These are phyloP conservation scores for Scatophagus argus DNA, from an alignment of 2,113 vertebrate species.

Conservation along the genomic window DNA sequence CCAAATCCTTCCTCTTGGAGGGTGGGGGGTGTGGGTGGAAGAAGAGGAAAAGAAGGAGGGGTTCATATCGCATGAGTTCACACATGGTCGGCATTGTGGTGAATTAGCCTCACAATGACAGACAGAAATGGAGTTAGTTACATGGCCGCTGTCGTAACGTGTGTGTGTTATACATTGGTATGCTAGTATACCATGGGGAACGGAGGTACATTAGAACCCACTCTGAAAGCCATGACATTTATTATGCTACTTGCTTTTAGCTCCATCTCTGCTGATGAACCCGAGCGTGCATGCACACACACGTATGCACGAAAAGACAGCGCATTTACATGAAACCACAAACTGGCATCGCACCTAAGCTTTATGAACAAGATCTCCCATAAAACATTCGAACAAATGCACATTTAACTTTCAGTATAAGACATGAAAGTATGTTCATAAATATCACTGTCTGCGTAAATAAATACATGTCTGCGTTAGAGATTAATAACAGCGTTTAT, in stretches of 20 bases:
- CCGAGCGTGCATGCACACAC: slow-evolving; percentile 18
- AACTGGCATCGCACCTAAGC: slow-evolving; percentile 10
- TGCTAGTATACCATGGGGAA: slow-evolving; percentile 74
- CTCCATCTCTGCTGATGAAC: slow-evolving; percentile 46
- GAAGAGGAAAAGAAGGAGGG: slow-evolving; percentile 60
- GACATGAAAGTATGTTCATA: background rate
- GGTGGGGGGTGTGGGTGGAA: slow-evolving; percentile 3
- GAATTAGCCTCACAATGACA: slow-evolving; percentile 82
- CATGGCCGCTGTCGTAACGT: slow-evolving; percentile 67
- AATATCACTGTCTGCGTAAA: background rate
- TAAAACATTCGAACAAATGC: slow-evolving; percentile 3
- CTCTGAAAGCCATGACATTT: slow-evolving; percentile 69
- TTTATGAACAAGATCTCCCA: background rate
- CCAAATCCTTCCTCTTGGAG: slow-evolving; percentile 39
- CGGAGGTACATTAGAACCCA: slow-evolving; percentile 75
- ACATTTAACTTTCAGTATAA: slow-evolving; percentile 5
- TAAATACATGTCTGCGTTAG: background rate
- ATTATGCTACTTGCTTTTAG: slow-evolving; percentile 76
- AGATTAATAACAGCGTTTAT: background rate
- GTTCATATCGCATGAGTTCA: slow-evolving; percentile 79
- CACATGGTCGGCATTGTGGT: slow-evolving; percentile 82
- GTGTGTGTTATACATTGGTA: slow-evolving; percentile 78
- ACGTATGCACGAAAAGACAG: slow-evolving; percentile 33
- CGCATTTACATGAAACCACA: slow-evolving; percentile 21
- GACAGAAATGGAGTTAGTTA: slow-evolving; percentile 80